These are phyloP conservation scores for Brachymystax lenok DNA, from an alignment of 2,797 vertebrate species.

Conservation along the genomic window DNA sequence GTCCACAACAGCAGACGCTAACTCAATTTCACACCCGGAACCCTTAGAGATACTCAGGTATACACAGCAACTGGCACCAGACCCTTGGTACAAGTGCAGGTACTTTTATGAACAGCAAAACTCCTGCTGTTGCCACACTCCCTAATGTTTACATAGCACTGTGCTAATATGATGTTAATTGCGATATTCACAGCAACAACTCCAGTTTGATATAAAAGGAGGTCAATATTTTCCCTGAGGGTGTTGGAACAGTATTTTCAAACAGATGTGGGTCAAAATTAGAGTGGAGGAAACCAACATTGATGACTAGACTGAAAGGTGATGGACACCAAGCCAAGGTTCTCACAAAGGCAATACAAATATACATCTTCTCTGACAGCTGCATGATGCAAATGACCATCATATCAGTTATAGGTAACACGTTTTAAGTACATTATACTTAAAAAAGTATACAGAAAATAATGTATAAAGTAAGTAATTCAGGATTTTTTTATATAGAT, in stretches of 20 bases:
- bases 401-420: too few species aligned
- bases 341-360: neutral
- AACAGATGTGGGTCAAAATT: constrained; percentile 41
- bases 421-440: neutral
- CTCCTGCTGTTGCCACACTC: constrained; percentile 30
- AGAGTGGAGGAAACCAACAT: neutral
- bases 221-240: constrained; percentile 1
- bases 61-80: constrained; percentile 31
- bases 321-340: neutral
- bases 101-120: constrained; percentile 24
- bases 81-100: constrained; percentile 23
- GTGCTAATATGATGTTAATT: neutral
- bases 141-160: neutral
- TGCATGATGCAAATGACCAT: constrained; percentile 2
- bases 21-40: constrained; percentile 61
- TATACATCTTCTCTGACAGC: neutral
- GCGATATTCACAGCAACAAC: neutral
- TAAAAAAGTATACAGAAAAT: constrained; percentile 20
- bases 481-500: neutral
- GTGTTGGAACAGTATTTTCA: constrained; percentile 28
- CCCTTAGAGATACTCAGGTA: constrained; percentile 45
- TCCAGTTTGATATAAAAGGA: constrained; percentile 16
- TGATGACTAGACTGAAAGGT: neutral
- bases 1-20: constrained; percentile 43
- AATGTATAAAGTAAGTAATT: neutral